Evolutionary conservation across 2,888 invertebrate genomes (phyloP), one percentile per base, ranked within the genome.

Genomic region (Ectemnius continuus): DNA sequence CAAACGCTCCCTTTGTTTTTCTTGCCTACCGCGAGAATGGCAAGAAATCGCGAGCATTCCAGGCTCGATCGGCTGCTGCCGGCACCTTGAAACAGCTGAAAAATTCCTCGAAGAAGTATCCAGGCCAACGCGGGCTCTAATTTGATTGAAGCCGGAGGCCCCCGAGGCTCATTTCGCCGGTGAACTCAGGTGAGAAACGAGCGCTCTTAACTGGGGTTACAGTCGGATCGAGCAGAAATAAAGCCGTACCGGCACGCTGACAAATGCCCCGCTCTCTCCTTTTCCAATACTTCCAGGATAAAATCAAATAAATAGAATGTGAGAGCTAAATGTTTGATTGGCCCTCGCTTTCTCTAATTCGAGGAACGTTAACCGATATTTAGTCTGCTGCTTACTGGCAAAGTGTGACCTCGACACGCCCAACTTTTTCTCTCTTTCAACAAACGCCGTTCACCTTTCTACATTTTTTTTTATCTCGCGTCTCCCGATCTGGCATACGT

Each of bases 181-280:
- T 52, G 16, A 16, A 52, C n/a, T 16, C 52, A 52, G 52, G 52
- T 52, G 52, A 52, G 52, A 52, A 52, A 52, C 52, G 52, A 52
- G 52, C 52, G 52, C n/a, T 16, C 52, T 52, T 52, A 52, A 13
- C 52, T 13, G 52, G 52, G 16, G 52, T 52, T 52, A 52, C 52
- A 16, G 13, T 52, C 52, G 52, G 16, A 52, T 52, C 8, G 52
- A 52, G n/a, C 52, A 14, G 16, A 52, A 52, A 52, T 52, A 52
- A 16, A 52, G n/a, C 52, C 52, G 52, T 16, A 52, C 13, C 52
- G 52, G 16, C 3, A 16, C 52, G 8, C 52, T 52, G 52, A 52
- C 52, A 52, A 52, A 52, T 52, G 52, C 16, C 52, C 52, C 16
- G 52, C 2, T 52, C 52, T 52, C 52, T 14, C 52, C 16, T 14